These are phyloP conservation scores for Cyclina sinensis DNA, from an alignment of 1,140 invertebrate genomes.

Conservation along the genomic window DNA sequence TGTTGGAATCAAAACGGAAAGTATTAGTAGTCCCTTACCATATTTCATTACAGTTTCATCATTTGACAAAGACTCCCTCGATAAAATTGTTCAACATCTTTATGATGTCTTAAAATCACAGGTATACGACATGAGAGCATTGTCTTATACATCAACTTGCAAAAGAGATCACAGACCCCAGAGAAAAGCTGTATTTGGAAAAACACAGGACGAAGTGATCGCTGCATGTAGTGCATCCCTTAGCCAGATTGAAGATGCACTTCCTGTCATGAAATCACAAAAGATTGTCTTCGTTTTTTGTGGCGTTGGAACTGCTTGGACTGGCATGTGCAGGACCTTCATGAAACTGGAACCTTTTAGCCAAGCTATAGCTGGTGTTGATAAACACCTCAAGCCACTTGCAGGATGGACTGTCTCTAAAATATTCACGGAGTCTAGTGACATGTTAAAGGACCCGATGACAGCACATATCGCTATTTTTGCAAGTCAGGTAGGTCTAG, in stretches of 20 bases:
- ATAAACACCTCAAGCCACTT: slow-evolving; percentile 58
- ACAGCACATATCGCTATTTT: slow-evolving; percentile 70
- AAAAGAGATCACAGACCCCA: slow-evolving; percentile 68
- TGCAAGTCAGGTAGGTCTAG: slow-evolving; percentile 69
- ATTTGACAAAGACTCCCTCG: slow-evolving; percentile 30
- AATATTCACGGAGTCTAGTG: slow-evolving; percentile 49
- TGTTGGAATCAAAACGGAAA: background rate
- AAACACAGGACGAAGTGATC: slow-evolving; percentile 56
- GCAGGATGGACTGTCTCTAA: slow-evolving; percentile 68
- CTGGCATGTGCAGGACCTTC: slow-evolving; percentile 22
- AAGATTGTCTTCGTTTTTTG: slow-evolving; percentile 68
- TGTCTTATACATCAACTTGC: slow-evolving; percentile 73
- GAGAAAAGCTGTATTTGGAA: slow-evolving; percentile 56
- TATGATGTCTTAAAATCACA: background rate
- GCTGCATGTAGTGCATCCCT: background rate
- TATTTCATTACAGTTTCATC: slow-evolving; percentile 48
- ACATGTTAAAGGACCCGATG: slow-evolving; percentile 62
- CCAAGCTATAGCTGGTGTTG: slow-evolving; percentile 68
- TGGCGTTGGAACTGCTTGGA: slow-evolving; percentile 47
- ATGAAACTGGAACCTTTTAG: slow-evolving; percentile 39
- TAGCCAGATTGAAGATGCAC: background rate
- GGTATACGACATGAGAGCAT: slow-evolving; percentile 48
- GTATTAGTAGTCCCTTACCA: background rate
- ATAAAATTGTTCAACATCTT: slow-evolving; percentile 20
- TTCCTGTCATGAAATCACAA: background rate